Evolutionary conservation across 2,888 invertebrate species (phyloP), one percentile per base, ranked within the genome.

Genomic region (Campoletis raptor): DNA sequence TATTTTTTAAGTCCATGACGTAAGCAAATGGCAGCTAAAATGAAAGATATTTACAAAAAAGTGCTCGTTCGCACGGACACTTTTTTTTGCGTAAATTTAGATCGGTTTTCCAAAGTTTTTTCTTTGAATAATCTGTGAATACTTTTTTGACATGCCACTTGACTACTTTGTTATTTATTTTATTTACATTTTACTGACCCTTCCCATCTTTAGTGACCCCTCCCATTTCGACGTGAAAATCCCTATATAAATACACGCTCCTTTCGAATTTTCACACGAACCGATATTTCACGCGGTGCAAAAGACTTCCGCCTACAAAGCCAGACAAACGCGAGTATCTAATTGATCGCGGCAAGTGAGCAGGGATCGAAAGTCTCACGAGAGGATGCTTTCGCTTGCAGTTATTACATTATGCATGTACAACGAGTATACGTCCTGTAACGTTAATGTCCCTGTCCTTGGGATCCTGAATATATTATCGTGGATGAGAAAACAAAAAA

Each of bases 401-500:
- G n/a, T 52, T 54, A 52, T 81, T 73, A 54, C 40, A 36, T 18
- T 52, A 66, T 66, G 48, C 81, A 73, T 79, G 69, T 40, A 8
- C 66, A 69, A 54, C 67, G 45, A 57, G 21, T 69, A 74, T 67
- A 57, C 37, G 45, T 67, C 67, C 54, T 67, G 45, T 77, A 61
- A 64, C 76, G 37, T 72, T 86, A 79, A 87, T 79, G 86, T 87
- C 82, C 76, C 87, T 88, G 85, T 87, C 85, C 83, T 88, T 87
- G 80, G 67, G 48, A 80, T 74, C 81, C 78, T 74, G 77, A 77
- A 77, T 74, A 79, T 48, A 77, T 66, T 57, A 85, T 85, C 45
- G 40, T n/a, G 40, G 37, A 52, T n/a, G 64, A 69, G 7, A 76
- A 67, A 81, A 77, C 36, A 57, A 30, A 36, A 54, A 85, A 73